These are phyloP conservation scores for Cryptotis parvus DNA, from an alignment of 2,113 vertebrate species.

Conservation along the genomic window DNA sequence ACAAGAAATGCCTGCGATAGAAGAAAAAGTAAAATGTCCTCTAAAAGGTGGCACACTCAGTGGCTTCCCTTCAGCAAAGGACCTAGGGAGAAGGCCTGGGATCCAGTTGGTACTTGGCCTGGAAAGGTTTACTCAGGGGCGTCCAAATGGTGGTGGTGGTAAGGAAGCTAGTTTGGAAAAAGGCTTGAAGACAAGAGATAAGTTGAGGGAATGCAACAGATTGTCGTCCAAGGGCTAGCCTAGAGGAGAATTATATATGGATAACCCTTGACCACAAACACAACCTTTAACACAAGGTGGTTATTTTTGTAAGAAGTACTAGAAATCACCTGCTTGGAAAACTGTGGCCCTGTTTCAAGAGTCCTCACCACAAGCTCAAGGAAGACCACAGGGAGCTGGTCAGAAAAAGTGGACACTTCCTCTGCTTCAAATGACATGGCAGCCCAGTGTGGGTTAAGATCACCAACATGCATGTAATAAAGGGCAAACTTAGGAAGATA, in stretches of 20 bases:
- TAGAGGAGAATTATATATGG: neutral
- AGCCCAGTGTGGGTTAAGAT: neutral
- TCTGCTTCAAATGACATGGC: neutral
- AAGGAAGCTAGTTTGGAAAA: neutral
- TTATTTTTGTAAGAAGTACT: conserved; percentile 5
- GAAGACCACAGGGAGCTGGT: neutral
- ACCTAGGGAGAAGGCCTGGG: neutral
- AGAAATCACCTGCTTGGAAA: neutral
- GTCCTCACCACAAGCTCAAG: neutral
- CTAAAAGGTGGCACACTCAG: neutral
- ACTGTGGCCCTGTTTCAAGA: neutral
- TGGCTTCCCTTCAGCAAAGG: neutral
- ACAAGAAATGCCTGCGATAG: neutral
- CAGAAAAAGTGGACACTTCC: neutral
- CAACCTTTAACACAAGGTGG: neutral
- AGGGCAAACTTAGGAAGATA: neutral
- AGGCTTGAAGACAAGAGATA: neutral
- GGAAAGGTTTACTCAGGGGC: neutral
- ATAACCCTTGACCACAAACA: neutral
- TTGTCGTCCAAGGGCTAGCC: neutral
- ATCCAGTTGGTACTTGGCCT: neutral
- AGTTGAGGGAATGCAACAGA: neutral
- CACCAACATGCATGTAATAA: neutral
- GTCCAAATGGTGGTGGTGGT: neutral
- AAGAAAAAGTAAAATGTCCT: neutral